Percentiles rank a stretch among this genome's conserved stretches.
phyloP scores from a whole-genome alignment of 2,797 vertebrate genomes.

The Ibycter americanus region DNA sequence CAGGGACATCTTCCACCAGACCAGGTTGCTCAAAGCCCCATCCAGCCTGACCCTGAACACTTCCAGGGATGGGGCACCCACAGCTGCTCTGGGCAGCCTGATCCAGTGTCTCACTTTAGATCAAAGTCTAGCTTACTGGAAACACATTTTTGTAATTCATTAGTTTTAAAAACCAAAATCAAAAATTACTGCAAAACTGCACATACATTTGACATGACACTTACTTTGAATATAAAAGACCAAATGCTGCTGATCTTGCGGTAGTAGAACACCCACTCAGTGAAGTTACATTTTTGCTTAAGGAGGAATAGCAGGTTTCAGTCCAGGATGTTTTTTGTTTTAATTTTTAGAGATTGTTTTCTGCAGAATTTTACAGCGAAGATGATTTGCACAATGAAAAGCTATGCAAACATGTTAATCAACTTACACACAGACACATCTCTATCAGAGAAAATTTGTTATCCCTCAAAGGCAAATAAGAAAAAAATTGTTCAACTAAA shows the following conservation, averaged over 20 bases:
- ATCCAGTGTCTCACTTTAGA: not conserved
- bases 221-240: not conserved
- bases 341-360: not conserved
- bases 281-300: not conserved
- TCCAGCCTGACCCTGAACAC: no score
- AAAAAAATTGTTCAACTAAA: not conserved
- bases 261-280: not conserved
- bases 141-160: conserved; percentile 34
- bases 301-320: not conserved
- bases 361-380: not conserved
- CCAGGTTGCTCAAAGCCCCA: no score
- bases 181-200: not conserved
- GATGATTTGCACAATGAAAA: not conserved
- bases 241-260: not conserved
- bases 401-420: not conserved
- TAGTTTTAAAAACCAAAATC: conserved; percentile 6
- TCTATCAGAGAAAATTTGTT: not conserved
- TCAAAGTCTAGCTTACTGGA: conserved; percentile 10
- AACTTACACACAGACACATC: not conserved
- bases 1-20: no score
- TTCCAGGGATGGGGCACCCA: no score
- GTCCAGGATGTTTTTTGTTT: not conserved
- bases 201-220: not conserved
- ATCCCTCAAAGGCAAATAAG: not conserved
- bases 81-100: no score